A percentile compares a stretch with the other conserved stretches of the same genome.
phyloP scores from a whole-genome alignment of 2,888 invertebrate species.

The Eumacrocentrus americanus region DNA sequence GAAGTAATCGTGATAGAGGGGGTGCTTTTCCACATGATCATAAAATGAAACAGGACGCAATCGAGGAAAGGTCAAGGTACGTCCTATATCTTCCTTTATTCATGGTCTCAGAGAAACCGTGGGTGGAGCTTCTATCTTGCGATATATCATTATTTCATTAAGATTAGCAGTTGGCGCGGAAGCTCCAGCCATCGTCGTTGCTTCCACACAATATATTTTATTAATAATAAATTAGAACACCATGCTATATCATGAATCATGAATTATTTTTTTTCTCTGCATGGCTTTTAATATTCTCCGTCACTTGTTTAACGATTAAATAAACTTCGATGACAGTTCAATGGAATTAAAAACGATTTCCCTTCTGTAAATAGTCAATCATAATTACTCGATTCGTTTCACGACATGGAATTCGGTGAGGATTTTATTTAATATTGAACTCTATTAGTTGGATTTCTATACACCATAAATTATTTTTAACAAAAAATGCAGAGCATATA shows the following conservation, averaged over 20 bases:
- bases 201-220: conserved; percentile 19
- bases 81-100: conserved; percentile 2
- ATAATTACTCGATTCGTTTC: too few species aligned
- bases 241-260: not conserved
- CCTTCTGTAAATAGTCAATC: too few species aligned
- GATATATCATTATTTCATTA: conserved; percentile 29
- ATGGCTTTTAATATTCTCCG: not conserved
- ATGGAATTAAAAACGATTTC: too few species aligned
- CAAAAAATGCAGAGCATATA: too few species aligned
- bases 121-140: conserved; percentile 13
- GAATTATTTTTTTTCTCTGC: not conserved
- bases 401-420: too few species aligned
- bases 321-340: too few species aligned
- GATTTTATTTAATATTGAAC: too few species aligned
- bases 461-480: too few species aligned
- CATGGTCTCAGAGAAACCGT: conserved; percentile 3
- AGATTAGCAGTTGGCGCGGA: conserved; percentile 33
- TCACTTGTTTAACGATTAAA: not conserved
- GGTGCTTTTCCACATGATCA: not conserved
- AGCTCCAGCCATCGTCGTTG: conserved; percentile 18
- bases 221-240: not conserved
- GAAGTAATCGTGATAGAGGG: not conserved
- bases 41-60: not conserved
- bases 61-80: conserved; percentile 10
- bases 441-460: too few species aligned